These are phyloP conservation scores for Sphaeramia orbicularis DNA, from an alignment of 2,797 vertebrate species.

Conservation along the genomic window DNA sequence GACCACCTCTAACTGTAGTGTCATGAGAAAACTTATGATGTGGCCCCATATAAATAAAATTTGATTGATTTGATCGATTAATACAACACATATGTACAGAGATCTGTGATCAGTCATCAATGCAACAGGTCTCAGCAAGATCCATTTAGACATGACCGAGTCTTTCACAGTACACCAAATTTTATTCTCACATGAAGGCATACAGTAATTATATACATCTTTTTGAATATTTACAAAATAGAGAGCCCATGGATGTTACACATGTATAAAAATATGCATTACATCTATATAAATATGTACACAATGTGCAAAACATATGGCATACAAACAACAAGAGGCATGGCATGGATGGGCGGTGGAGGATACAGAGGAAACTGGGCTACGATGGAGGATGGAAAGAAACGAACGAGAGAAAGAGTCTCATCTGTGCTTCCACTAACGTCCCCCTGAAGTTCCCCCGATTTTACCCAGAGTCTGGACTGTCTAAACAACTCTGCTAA, in stretches of 20 bases:
- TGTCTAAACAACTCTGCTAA: neutral
- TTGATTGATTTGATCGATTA: too few relatives aligned
- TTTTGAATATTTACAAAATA: slow-evolving; percentile 97
- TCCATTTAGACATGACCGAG: too few relatives aligned
- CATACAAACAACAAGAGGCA: slow-evolving; percentile 90
- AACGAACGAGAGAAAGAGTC: slow-evolving; percentile 8
- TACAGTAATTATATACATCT: slow-evolving; percentile 87
- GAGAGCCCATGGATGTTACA: slow-evolving; percentile 92
- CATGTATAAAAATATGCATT: slow-evolving; percentile 98
- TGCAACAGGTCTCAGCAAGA: too few relatives aligned
- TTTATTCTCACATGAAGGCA: slow-evolving; percentile 94
- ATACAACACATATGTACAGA: too few relatives aligned
- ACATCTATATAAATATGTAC: slow-evolving; percentile 94
- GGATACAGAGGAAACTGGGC: slow-evolving; percentile 19
- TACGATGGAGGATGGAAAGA: slow-evolving; percentile 19
- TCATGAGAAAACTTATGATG: too few relatives aligned
- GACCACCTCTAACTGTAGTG: too few relatives aligned
- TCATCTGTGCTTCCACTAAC: slow-evolving; percentile 11
- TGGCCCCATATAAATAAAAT: too few relatives aligned
- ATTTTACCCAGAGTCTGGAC: too few relatives aligned
- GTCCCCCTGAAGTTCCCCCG: neutral
- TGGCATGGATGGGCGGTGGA: slow-evolving; percentile 75
- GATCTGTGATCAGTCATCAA: too few relatives aligned
- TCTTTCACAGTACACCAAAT: slow-evolving; percentile 85
- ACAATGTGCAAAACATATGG: slow-evolving; percentile 99